Evolutionary conservation across 92 coral and sea anemone genomes (phyloP), one percentile per base, ranked within the genome.

Genomic region (Desmophyllum pertusum): DNA sequence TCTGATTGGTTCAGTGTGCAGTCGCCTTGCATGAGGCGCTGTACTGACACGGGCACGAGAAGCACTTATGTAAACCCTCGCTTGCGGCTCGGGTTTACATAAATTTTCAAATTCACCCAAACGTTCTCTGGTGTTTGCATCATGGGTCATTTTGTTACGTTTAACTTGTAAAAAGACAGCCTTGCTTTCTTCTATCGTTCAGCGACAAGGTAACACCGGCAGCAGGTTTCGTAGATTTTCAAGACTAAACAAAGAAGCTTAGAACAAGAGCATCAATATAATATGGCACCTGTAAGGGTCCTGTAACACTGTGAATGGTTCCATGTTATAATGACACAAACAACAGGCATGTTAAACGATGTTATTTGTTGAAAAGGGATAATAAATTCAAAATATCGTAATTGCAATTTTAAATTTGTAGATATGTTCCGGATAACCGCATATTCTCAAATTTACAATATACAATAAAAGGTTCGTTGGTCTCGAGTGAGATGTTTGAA

Each of bases 231-330:
- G 21, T 36, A 38, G 43, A 66, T 66, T 66, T n/a, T 36, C 25
- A 66, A 66, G 72, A 67, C 73, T 18, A 10, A 65, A 37, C 73
- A 37, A 67, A 67, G 73, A 21, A 67, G 27, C 27, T 67, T 18
- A 19, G 18, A 67, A 37, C 73, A 66, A 35, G 43, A 36, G 35
- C 2, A n/a, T 21, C 67, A 62, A 31, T 25, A 62, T 62, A 14
- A 25, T 14, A n/a, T n/a, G n/a, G 37, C 67, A n/a, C 64, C 70
- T 13, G 38, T 3, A 25, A 62, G 3, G 36, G 68, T n/a, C 55
- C 55, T 10, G 55, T 10, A 6, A 50, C 7, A 50, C 13, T n/a
- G 41, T 11, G 23, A 5, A 64, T 36, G 38, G 23, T 64, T 64
- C 70, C 19, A 17, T 29, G 1, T 62, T 65, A 21, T 30, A 65